Evolutionary conservation across 2,888 invertebrate species (phyloP).

Genomic region (Calameuta idolon): DNA sequence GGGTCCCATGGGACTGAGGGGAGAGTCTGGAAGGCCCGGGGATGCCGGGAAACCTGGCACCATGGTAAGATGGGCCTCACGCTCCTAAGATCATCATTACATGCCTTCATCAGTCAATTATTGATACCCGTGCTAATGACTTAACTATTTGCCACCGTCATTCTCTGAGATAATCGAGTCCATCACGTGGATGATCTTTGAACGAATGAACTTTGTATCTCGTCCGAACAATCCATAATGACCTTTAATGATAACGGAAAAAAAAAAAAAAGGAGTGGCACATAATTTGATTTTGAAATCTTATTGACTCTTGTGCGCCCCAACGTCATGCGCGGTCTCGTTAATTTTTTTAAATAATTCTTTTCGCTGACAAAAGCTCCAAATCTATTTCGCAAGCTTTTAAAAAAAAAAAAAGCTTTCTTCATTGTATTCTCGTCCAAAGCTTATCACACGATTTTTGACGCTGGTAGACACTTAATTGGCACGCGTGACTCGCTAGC

Average conservation of each 20-base stretch:
- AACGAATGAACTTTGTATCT: background rate
- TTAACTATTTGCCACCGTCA: slow-evolving; percentile 1
- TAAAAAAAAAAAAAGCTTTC: background rate
- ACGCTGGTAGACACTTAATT: slow-evolving; percentile 24
- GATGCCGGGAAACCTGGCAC: slow-evolving; percentile 82
- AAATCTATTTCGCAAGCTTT: background rate
- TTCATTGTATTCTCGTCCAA: slow-evolving; percentile 8
- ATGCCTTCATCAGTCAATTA: slow-evolving; percentile 57
- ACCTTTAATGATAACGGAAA: background rate
- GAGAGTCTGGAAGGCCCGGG: slow-evolving; percentile 79
- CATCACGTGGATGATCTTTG: background rate
- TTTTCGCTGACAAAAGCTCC: background rate
- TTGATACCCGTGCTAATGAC: slow-evolving; percentile 32
- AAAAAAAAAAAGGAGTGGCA: background rate
- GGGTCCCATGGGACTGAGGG: slow-evolving; percentile 87
- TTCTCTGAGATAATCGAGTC: background rate
- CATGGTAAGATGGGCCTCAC: slow-evolving; percentile 76
- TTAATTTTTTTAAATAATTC: background rate
- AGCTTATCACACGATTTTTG: slow-evolving; percentile 20
- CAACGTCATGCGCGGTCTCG: background rate
- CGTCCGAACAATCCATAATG: background rate
- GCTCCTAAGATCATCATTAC: slow-evolving; percentile 60
- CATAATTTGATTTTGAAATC: background rate
- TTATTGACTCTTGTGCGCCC: background rate
- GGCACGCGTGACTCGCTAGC: slow-evolving; percentile 27